Evolutionary conservation across 1,140 invertebrate genomes (phyloP).

Genomic region (Diorhabda carinulata): DNA sequence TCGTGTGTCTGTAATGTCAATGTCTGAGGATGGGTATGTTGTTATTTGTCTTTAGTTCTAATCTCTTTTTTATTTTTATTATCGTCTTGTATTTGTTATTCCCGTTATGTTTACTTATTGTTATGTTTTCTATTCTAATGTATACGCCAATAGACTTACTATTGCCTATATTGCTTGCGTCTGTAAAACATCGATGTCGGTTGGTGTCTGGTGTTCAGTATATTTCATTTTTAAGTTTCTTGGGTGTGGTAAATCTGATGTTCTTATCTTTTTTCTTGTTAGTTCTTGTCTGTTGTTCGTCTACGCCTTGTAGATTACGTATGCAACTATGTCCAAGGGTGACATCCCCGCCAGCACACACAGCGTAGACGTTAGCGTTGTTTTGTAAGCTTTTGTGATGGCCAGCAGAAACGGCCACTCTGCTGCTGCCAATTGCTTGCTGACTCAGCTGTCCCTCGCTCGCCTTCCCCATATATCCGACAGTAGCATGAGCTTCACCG

Average conservation of each 20-base stretch:
- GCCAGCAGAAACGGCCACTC: slow-evolving; percentile 6
- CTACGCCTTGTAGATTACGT: neutral
- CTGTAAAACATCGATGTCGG: too few relatives aligned
- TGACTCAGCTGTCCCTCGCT: slow-evolving; percentile 12
- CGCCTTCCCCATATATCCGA: slow-evolving; percentile 25
- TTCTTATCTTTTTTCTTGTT: too few relatives aligned
- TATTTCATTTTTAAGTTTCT: too few relatives aligned
- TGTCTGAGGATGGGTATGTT: too few relatives aligned
- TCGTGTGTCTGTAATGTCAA: too few relatives aligned
- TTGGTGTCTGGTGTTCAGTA: too few relatives aligned
- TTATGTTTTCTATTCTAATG: too few relatives aligned
- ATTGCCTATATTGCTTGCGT: too few relatives aligned
- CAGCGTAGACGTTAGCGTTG: slow-evolving; percentile 19
- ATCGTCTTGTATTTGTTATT: neutral
- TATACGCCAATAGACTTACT: too few relatives aligned
- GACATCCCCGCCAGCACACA: slow-evolving; percentile 21
- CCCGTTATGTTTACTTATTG: neutral
- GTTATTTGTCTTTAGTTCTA: neutral
- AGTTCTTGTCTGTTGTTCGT: too few relatives aligned
- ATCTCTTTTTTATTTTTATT: neutral
- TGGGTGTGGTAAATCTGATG: too few relatives aligned
- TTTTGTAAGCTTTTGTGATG: slow-evolving; percentile 20
- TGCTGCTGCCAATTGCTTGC: slow-evolving; percentile 17
- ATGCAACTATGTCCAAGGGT: slow-evolving; percentile 25
- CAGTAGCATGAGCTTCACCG: neutral